Percentiles rank a stretch among this genome's conserved stretches.
phyloP scores from a whole-genome alignment of 2,888 invertebrate genomes.

The Drosophila quinaria region DNA sequence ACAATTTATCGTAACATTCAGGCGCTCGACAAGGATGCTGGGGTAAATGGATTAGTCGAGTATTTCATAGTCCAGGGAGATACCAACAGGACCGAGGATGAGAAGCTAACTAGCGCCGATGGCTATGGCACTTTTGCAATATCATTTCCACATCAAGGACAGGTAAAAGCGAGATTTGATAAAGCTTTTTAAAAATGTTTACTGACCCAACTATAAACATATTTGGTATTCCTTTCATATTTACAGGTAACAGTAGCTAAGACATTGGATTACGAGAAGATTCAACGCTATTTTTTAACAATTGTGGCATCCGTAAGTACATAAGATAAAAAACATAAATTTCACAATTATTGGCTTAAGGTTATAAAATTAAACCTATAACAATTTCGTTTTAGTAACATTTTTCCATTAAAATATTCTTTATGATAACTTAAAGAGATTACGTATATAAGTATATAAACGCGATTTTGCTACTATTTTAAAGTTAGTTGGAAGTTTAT shows the following conservation, averaged over 20 bases:
- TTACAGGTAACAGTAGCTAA: conserved; percentile 91
- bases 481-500: neutral
- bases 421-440: neutral
- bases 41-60: conserved; percentile 95
- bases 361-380: no score
- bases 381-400: no score
- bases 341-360: neutral
- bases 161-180: conserved; percentile 83
- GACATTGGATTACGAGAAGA: conserved; percentile 94
- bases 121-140: conserved; percentile 94
- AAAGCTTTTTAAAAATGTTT: no score
- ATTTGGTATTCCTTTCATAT: neutral
- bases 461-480: neutral
- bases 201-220: neutral
- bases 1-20: conserved; percentile 93
- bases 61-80: conserved; percentile 92
- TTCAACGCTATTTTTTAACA: conserved; percentile 94
- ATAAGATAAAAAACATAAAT: neutral
- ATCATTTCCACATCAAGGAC: conserved; percentile 94
- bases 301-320: conserved; percentile 94
- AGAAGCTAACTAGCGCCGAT: conserved; percentile 90
- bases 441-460: neutral
- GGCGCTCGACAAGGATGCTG: conserved; percentile 93
- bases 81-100: conserved; percentile 86
- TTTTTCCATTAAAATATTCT: neutral